Conservation (phyloP, 2,113 vertebrate genomes). For the Pycnonotus jocosus region DNA sequence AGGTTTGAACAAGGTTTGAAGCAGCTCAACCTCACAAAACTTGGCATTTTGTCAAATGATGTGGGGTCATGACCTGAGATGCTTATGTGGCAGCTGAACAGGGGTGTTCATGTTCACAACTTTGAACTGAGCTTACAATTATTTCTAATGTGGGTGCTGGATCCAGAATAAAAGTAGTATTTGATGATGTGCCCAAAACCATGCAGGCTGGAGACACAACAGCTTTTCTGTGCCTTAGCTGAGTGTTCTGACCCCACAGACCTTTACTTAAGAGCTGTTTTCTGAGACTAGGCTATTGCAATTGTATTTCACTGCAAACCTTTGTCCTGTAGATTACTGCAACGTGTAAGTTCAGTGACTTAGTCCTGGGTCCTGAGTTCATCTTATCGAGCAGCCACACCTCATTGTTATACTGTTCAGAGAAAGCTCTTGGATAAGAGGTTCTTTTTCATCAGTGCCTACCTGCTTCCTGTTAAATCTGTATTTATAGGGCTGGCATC, state of each 20-base stretch:
- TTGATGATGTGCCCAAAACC: neutral
- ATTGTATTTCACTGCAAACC: slow-evolving; percentile 1
- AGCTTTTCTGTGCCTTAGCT: neutral
- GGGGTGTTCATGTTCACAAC: neutral
- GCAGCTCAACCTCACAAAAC: neutral
- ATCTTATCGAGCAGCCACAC: neutral
- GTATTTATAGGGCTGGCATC: neutral
- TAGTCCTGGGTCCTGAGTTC: neutral
- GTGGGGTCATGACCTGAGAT: neutral
- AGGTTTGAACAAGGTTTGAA: neutral
- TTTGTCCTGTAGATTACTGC: slow-evolving; percentile 15
- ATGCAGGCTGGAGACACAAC: neutral
- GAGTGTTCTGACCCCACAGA: neutral
- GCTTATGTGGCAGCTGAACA: neutral
- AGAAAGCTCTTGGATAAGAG: neutral
- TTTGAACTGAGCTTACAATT: neutral
- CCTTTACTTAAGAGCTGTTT: neutral
- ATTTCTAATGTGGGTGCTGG: neutral
- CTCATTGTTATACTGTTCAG: neutral
- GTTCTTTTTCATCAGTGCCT: neutral
- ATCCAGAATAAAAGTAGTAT: neutral
- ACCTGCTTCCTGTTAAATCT: neutral
- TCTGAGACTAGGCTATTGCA: neutral
- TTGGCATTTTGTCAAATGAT: neutral
- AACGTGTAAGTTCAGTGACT: neutral